Percentiles rank a stretch among this genome's conserved stretches.
Evolutionary conservation across 2,113 vertebrate genomes (phyloP).

Genomic region (Nothocercus julius): DNA sequence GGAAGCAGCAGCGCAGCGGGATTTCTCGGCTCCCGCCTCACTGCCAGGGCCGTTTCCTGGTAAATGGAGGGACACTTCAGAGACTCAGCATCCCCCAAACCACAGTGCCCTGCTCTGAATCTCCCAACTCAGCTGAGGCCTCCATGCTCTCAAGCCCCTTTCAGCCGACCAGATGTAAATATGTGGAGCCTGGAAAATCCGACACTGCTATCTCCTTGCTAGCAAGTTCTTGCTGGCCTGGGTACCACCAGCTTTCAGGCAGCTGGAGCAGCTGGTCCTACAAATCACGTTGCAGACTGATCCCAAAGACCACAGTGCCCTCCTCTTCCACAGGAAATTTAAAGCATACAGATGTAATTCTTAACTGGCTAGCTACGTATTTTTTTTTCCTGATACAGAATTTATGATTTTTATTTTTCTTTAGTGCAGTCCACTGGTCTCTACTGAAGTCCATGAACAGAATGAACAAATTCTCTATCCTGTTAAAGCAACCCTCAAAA

Average conservation of each 20-base stretch:
- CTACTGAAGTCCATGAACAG: background rate
- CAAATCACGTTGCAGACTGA: background rate
- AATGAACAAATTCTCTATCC: background rate
- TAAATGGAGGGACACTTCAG: background rate
- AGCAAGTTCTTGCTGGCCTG: background rate
- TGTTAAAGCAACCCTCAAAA: background rate
- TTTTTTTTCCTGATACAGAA: background rate
- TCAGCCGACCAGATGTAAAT: background rate
- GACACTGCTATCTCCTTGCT: background rate
- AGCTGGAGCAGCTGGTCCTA: rapidly evolving
- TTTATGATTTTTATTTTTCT: background rate
- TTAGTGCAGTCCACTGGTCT: background rate
- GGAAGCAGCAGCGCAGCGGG: background rate
- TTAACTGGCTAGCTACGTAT: background rate
- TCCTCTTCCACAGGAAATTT: background rate
- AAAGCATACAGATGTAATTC: background rate
- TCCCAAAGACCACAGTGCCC: background rate
- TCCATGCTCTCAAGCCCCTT: background rate
- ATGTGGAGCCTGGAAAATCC: background rate
- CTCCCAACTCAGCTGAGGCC: background rate
- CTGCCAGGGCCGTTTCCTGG: background rate
- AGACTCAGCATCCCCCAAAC: background rate
- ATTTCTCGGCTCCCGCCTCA: background rate
- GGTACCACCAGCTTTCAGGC: background rate
- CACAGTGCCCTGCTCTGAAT: background rate